Conservation (phyloP, 2,113 vertebrate species). For the Pteronura brasiliensis region DNA sequence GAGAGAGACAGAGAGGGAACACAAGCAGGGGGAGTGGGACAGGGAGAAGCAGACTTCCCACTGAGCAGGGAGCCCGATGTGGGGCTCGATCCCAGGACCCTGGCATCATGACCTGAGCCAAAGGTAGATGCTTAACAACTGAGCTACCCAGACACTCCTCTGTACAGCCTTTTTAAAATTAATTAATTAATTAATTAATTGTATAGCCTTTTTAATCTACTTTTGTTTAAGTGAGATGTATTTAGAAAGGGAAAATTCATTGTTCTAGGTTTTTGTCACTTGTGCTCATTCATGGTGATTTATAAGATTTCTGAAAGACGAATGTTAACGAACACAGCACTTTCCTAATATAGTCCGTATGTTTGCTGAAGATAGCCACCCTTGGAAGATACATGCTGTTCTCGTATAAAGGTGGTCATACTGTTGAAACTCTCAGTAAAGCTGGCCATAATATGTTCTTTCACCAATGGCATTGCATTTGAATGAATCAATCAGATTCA, state of each 20-base stretch:
- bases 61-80: too few relatives aligned
- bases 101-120: too few relatives aligned
- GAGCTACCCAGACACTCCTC: background rate
- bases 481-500: background rate
- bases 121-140: too few relatives aligned
- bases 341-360: background rate
- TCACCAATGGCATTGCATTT: background rate
- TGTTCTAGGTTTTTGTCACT: slow-evolving; percentile 29
- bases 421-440: background rate
- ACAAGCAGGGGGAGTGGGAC: too few relatives aligned
- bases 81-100: too few relatives aligned
- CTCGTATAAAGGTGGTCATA: background rate
- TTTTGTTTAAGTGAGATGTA: background rate
- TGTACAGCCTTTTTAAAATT: background rate
- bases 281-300: background rate
- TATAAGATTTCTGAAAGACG: slow-evolving; percentile 24
- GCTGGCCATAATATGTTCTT: background rate
- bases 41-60: too few relatives aligned
- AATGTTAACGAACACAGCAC: background rate
- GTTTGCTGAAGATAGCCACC: slow-evolving; percentile 8
- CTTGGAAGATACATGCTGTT: background rate
- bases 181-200: too few relatives aligned
- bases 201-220: background rate
- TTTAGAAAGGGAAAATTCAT: slow-evolving; percentile 10
- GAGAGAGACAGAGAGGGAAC: too few relatives aligned